Evolutionary conservation across 2,888 invertebrate species (phyloP).

Genomic region (Glaucopsyche alexis): DNA sequence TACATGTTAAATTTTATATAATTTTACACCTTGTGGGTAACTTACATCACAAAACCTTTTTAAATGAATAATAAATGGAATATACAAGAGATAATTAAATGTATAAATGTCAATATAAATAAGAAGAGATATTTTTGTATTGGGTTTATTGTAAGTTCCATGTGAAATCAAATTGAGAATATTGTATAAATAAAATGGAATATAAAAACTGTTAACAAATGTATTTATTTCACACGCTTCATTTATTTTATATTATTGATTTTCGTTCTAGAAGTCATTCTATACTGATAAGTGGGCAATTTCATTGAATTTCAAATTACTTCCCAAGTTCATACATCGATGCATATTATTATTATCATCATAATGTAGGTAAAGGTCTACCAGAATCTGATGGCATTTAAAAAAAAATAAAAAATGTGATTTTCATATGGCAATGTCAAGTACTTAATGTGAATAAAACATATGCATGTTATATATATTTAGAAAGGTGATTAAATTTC

Average conservation of each 20-base stretch:
- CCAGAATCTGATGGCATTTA: no score
- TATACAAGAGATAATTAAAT: slow-evolving; percentile 56
- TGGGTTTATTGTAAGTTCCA: slow-evolving; percentile 70
- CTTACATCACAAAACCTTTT: slow-evolving; percentile 53
- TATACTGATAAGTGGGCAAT: no score
- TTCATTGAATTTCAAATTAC: no score
- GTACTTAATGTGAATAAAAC: no score
- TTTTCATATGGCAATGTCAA: no score
- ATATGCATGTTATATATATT: no score
- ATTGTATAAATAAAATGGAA: slow-evolving; percentile 73
- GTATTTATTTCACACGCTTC: not conserved
- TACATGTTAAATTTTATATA: slow-evolving; percentile 37
- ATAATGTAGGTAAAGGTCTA: no score
- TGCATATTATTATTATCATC: no score
- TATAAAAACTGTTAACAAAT: slow-evolving; percentile 48
- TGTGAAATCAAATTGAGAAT: slow-evolving; percentile 70
- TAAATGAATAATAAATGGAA: slow-evolving; percentile 43
- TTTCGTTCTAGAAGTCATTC: not conserved
- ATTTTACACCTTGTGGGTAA: slow-evolving; percentile 28
- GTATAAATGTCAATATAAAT: slow-evolving; percentile 67
- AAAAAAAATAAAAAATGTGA: no score
- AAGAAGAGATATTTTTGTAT: slow-evolving; percentile 79
- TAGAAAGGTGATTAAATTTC: no score
- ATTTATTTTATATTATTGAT: not conserved
- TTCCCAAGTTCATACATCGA: no score